A percentile compares a stretch with the other conserved stretches of the same genome.
Conservation (phyloP, 1,140 invertebrate genomes). For the Drosophila tropicalis region DNA sequence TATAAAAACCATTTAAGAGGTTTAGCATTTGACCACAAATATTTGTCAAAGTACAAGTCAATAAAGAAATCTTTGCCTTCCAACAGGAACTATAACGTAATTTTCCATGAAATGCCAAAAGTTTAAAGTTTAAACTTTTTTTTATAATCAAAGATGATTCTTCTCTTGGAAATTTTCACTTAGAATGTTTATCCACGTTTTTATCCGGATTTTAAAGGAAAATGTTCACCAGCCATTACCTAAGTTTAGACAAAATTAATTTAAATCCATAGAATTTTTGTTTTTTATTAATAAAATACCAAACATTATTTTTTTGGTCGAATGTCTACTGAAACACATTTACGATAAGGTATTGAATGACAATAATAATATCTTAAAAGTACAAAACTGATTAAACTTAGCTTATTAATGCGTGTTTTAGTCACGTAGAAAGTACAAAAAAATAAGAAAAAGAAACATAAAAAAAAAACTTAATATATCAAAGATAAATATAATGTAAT, state of each 20-base stretch:
- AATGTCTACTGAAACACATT: slow-evolving; percentile 1
- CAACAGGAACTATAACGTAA: no score
- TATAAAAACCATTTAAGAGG: no score
- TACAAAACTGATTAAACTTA: background rate
- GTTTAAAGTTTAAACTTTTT: no score
- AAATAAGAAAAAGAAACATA: background rate
- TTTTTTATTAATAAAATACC: slow-evolving; percentile 23
- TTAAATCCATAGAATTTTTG: slow-evolving; percentile 21
- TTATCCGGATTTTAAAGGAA: no score
- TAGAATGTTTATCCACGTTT: no score
- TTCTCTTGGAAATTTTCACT: no score
- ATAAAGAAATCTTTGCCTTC: no score
- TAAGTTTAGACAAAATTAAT: background rate
- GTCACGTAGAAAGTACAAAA: background rate
- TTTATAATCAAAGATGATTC: no score
- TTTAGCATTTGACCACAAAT: no score
- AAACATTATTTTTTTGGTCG: slow-evolving; percentile 14
- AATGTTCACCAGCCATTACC: background rate
- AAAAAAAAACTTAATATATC: background rate
- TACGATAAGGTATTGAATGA: background rate
- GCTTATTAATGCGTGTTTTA: background rate
- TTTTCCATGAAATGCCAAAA: no score
- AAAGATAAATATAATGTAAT: background rate
- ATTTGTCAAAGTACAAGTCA: no score
- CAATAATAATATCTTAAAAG: slow-evolving; percentile 4